Evolutionary conservation across 1,140 invertebrate species (phyloP).

Genomic region (Zophobas atratus): DNA sequence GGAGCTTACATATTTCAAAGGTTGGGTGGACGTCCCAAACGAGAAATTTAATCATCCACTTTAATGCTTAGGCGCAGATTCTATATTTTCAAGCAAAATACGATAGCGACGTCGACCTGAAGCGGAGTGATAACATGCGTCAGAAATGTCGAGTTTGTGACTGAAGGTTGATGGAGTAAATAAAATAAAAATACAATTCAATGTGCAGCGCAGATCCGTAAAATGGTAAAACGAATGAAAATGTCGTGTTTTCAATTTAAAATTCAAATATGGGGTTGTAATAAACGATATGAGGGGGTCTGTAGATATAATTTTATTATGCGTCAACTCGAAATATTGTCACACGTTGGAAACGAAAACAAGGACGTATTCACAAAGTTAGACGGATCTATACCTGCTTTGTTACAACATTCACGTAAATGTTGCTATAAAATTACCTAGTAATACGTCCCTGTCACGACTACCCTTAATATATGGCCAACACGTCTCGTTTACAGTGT

Average conservation of each 20-base stretch:
- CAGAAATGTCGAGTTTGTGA: not conserved
- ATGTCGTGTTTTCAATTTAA: slow-evolving; percentile 29
- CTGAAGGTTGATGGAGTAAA: slow-evolving; percentile 7
- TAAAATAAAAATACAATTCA: slow-evolving; percentile 27
- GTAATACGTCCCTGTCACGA: slow-evolving; percentile 4
- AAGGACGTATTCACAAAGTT: not conserved
- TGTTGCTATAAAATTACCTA: slow-evolving; percentile 12
- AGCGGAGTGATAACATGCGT: slow-evolving; percentile 21
- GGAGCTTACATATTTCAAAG: not conserved
- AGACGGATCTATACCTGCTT: not conserved
- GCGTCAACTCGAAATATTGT: not conserved
- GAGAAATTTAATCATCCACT: not conserved
- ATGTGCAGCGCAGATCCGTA: slow-evolving; percentile 4
- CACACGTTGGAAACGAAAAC: not conserved
- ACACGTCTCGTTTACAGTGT: slow-evolving; percentile 1
- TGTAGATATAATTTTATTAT: slow-evolving; percentile 26
- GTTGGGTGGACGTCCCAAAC: slow-evolving; percentile 11
- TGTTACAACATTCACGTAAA: slow-evolving; percentile 3
- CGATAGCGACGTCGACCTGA: not conserved
- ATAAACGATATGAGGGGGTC: slow-evolving; percentile 13
- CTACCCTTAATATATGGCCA: not conserved
- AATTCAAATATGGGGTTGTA: slow-evolving; percentile 20
- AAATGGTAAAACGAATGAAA: slow-evolving; percentile 5
- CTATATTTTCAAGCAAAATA: not conserved
- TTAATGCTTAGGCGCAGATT: not conserved